Percentiles rank a stretch among this genome's conserved stretches.
phyloP scores from a whole-genome alignment of 1,140 invertebrate genomes.

The Anastrepha ludens region DNA sequence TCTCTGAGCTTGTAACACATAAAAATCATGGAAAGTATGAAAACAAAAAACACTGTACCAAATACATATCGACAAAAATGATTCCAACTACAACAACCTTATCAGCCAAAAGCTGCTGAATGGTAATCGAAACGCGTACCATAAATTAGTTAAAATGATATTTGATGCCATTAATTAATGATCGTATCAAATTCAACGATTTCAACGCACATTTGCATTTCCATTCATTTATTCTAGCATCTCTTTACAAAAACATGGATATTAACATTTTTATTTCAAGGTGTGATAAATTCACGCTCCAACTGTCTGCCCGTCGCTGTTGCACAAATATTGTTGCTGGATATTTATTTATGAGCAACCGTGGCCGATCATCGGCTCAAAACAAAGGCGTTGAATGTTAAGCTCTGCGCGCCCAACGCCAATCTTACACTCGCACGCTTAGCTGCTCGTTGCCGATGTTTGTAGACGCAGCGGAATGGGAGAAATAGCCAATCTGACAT shows the following conservation, averaged over 20 bases:
- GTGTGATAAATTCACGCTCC: conserved; percentile 22
- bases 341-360: not conserved
- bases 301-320: not conserved
- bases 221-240: not conserved
- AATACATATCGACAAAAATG: not conserved
- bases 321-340: conserved; percentile 33
- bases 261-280: conserved; percentile 32
- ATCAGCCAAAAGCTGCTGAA: not conserved
- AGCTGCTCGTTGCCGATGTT: no score
- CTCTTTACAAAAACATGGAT: not conserved
- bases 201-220: conserved; percentile 31
- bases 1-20: no score
- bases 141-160: conserved; percentile 16
- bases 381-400: not conserved
- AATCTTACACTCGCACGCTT: no score
- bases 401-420: not conserved
- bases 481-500: no score
- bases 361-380: not conserved
- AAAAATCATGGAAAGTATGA: not conserved
- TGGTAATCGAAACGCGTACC: not conserved
- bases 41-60: not conserved
- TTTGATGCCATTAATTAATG: conserved; percentile 13
- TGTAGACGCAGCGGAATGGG: no score
- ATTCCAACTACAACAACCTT: not conserved
- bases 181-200: not conserved